These are phyloP conservation scores for Heteronetta atricapilla DNA, from an alignment of 2,113 vertebrate genomes.

Conservation along the genomic window DNA sequence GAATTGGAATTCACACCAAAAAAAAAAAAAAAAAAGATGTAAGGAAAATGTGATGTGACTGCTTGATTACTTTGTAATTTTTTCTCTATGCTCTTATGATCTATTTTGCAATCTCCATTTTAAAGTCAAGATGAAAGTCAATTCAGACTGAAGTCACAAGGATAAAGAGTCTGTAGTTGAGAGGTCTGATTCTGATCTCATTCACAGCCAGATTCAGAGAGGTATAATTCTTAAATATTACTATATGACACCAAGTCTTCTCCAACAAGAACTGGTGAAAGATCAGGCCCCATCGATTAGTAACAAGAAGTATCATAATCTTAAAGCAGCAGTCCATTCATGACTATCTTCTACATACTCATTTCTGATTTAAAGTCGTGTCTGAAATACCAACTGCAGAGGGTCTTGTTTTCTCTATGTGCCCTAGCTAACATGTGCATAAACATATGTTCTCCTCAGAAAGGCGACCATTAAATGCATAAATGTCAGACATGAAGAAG, in stretches of 20 bases:
- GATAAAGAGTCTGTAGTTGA: background rate
- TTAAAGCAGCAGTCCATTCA: background rate
- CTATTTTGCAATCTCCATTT: background rate
- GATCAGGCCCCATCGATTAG: background rate
- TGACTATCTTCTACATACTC: background rate
- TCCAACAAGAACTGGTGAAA: background rate
- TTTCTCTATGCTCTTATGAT: background rate
- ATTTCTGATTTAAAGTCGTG: background rate
- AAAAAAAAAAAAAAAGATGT: background rate
- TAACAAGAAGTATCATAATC: fast-evolving
- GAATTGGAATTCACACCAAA: slow-evolving; percentile 26
- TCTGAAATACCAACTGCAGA: background rate
- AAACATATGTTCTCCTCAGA: background rate
- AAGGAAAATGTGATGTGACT: background rate
- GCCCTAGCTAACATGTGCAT: background rate
- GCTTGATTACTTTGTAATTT: background rate
- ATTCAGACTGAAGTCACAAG: background rate
- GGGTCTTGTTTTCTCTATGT: background rate
- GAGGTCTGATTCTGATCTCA: background rate
- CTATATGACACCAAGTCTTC: background rate
- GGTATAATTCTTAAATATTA: background rate
- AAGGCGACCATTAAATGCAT: background rate
- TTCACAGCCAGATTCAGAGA: background rate
- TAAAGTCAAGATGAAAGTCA: slow-evolving; percentile 38
- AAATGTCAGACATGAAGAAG: background rate